Conservation (phyloP, 2,797 vertebrate species). For the Falco biarmicus region DNA sequence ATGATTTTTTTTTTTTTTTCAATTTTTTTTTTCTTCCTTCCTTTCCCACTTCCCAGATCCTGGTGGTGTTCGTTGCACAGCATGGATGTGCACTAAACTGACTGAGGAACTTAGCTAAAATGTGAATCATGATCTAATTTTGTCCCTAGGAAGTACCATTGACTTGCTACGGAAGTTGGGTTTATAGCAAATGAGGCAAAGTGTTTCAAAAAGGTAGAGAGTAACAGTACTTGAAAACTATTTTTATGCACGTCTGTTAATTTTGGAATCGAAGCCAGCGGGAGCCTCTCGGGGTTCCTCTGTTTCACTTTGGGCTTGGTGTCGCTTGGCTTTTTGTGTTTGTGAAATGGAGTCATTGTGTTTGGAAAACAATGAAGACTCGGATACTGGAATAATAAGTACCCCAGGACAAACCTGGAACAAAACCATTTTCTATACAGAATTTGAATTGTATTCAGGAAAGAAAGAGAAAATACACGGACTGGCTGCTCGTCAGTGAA, state of each 20-base stretch:
- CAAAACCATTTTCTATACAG: background rate
- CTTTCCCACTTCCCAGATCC: background rate
- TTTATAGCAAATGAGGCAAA: background rate
- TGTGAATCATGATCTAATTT: background rate
- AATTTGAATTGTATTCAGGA: background rate
- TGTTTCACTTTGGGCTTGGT: background rate
- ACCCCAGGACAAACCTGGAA: background rate
- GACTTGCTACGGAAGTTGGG: no score
- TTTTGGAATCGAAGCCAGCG: background rate
- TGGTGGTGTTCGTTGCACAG: background rate
- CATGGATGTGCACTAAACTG: background rate
- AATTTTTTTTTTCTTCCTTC: no score
- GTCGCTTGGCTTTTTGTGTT: background rate
- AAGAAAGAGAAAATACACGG: background rate
- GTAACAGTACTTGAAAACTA: background rate
- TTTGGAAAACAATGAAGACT: background rate
- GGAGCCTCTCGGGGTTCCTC: background rate
- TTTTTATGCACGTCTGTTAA: background rate
- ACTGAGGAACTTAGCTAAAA: background rate
- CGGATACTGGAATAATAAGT: rapidly evolving
- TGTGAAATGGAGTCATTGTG: background rate
- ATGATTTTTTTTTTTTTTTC: no score
- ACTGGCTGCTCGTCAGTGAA: background rate
- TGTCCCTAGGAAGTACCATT: background rate
- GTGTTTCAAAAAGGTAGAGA: background rate